These are phyloP conservation scores for Drosophila robusta DNA, from an alignment of 2,888 invertebrate genomes.

Conservation along the genomic window DNA sequence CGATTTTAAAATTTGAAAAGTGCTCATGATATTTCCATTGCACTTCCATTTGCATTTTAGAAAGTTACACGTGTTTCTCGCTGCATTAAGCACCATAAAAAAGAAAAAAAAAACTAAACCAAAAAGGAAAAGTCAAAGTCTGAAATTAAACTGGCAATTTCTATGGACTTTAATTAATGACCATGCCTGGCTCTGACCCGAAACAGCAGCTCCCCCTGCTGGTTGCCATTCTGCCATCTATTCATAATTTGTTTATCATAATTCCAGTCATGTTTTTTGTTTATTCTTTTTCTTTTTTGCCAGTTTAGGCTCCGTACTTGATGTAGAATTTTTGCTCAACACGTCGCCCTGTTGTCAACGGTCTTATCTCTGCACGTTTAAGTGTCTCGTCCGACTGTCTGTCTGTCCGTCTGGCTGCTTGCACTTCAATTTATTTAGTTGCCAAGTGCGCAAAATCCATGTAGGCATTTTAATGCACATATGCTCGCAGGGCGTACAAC, in stretches of 20 bases:
- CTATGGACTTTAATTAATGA: constrained; percentile 38
- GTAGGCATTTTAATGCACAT: constrained; percentile 63
- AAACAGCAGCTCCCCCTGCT: neutral
- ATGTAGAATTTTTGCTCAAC: constrained; percentile 59
- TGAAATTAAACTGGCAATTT: constrained; percentile 49
- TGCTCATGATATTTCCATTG: constrained; percentile 72
- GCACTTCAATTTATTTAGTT: constrained; percentile 57
- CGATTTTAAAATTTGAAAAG: constrained; percentile 63
- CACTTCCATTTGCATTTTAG: constrained; percentile 74
- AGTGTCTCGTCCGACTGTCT: constrained; percentile 5
- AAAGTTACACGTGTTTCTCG: constrained; percentile 71
- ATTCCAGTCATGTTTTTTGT: constrained; percentile 67
- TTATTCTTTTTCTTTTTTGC: constrained; percentile 22
- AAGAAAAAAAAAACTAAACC: constrained; percentile 30
- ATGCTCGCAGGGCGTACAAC: constrained; percentile 37
- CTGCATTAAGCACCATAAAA: constrained; percentile 53
- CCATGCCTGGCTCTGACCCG: constrained; percentile 25
- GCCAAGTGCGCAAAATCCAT: constrained; percentile 62
- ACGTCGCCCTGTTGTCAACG: constrained; percentile 61
- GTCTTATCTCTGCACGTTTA: constrained; percentile 62
- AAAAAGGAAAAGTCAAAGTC: constrained; percentile 53
- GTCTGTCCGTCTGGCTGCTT: constrained; percentile 18
- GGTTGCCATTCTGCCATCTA: constrained; percentile 32
- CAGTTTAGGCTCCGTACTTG: constrained; percentile 24
- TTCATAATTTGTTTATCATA: constrained; percentile 69